Base-by-base conservation (phyloP, 37 sponge, comb jelly and placozoan genomes). In the Hexactinellida sp. region DNA sequence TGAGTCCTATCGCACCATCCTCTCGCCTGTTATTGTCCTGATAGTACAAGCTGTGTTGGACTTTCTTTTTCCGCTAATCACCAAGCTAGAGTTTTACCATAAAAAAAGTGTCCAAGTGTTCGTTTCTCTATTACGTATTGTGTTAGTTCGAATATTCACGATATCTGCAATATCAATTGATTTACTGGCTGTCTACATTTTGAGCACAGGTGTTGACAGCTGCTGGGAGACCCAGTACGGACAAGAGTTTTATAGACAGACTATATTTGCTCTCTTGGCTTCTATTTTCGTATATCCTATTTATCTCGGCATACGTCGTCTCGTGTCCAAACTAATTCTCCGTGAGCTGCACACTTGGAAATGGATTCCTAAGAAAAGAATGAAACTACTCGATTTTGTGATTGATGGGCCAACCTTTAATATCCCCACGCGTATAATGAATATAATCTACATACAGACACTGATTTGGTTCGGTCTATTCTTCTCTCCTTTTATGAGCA, bases 191-290 rank as follows among this genome's bases (percentile, higher is more conserved):
- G 30, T 63, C 5, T 63, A 63, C 13, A 63, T 63, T 7, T 23
- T 25, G 76, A 63, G 76, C 34, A 63, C 21, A n/a, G 76, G 76
- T 25, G 76, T 7, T 25, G 30, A 63, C 32, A 1, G 13, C 21
- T 63, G 76, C 76, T 63, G 76, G 76, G 76, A 63, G 34, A 63
- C 76, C 5, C 28, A 63, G 34, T 63, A 63, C 34, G 76, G 76
- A 32, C 76, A 63, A 28, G 76, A 32, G 76, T 63, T 63, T 23
- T 63, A 63, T 63, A 23, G 76, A n/a, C 76, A 63, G 34, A 28
- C 76, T 63, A 3, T 63, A 28, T 63, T 63, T 23, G 76, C 76
- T 23, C 34, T 63, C 1, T 7, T 63, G 3, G 21, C 76, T 63
- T 63, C 76, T n/a, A 63, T 63, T 7, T 63, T 63, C 76, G 76